These are phyloP conservation scores for Climacteris rufus DNA, from an alignment of 2,113 vertebrate species.

Conservation along the genomic window DNA sequence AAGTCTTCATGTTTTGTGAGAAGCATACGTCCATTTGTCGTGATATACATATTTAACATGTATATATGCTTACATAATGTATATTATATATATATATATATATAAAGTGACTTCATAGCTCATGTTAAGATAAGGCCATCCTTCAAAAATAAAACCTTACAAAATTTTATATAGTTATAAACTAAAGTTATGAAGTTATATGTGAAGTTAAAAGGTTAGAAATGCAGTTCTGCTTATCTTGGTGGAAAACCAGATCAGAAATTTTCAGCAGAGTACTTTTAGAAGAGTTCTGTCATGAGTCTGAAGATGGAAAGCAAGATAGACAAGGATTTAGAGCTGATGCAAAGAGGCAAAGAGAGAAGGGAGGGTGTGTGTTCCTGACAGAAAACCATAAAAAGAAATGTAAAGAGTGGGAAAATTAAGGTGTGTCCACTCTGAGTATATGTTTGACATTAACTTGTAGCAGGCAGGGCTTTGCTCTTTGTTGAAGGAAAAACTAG, in stretches of 20 bases:
- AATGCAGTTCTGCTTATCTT: slow-evolving; percentile 30
- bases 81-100: neutral
- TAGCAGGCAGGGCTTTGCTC: neutral
- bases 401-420: neutral
- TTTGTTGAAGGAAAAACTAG: neutral
- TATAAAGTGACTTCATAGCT: neutral
- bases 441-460: neutral
- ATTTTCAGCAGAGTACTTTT: neutral
- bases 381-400: neutral
- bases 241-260: slow-evolving; percentile 23
- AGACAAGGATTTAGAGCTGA: slow-evolving; percentile 11
- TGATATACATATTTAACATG: neutral
- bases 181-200: neutral
- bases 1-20: neutral
- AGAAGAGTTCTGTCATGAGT: neutral
- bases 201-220: slow-evolving; percentile 9
- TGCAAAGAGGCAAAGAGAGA: neutral
- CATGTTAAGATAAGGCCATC: neutral
- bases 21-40: neutral
- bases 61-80: neutral
- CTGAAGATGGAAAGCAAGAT: neutral
- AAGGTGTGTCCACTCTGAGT: neutral
- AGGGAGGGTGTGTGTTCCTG: neutral
- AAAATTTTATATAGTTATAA: neutral
- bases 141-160: neutral